Evolutionary conservation across 2,888 invertebrate genomes (phyloP), one percentile per base, ranked within the genome.

Genomic region (Lampropteryx suffumata): DNA sequence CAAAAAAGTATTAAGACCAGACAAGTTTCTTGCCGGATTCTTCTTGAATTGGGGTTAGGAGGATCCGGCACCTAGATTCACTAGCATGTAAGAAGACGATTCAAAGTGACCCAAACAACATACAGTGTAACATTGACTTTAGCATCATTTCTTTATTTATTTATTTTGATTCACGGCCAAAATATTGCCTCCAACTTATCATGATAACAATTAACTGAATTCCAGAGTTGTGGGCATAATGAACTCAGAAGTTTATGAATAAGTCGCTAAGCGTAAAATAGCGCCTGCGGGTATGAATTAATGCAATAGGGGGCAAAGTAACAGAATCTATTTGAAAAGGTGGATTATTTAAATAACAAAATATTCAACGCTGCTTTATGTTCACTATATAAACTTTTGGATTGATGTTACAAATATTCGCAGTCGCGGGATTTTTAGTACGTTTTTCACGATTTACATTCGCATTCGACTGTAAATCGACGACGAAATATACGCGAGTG

Each of bases 191-290:
- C 11, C 12, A 33, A 37, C 28, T 37, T 41, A 41, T 40, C 42
- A 14, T 27, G 32, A 33, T 33, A 11, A 37, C 32, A 46, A 47
- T 28, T 39, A 40, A 34, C 33, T 34, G 14, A 27, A 30, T 33
- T n/a, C 6, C 26, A 33, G 39, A 39, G 34, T 29, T 11, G 40
- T 17, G 39, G 30, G 41, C 36, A 41, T 48, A 36, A 45, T 32
- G 26, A 49, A 43, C 30, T 49, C 36, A 10, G 30, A 48, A 41
- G 40, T 41, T 41, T 36, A 49, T 49, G 49, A 49, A 49, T 49
- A 43, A 37, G 32, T 35, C 35, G 13, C 32, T 7, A 32, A 36
- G 36, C 29, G 42, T 49, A 37, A 49, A 49, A 43, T 37, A 49
- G 17, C 34, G 32, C 42, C 42, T 36, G 10, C 27, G 42, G 36